Percentiles rank a stretch among this genome's conserved stretches.
phyloP scores from a whole-genome alignment of 1,140 invertebrate species.

The Lamellibrachia luymesi region DNA sequence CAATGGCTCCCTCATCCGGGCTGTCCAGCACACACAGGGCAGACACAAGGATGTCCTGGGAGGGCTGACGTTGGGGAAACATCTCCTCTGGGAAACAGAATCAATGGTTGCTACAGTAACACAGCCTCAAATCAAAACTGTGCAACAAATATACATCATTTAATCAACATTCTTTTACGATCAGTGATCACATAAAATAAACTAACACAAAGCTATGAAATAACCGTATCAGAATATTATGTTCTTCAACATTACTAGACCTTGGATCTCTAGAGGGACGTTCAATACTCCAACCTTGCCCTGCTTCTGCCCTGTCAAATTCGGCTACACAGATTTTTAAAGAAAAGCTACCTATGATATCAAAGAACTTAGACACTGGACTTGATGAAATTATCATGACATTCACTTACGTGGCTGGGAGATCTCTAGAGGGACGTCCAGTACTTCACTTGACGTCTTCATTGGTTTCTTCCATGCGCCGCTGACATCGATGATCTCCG shows the following conservation, averaged over 20 bases:
- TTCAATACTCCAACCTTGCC: too few species aligned
- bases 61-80: constrained; percentile 36
- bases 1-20: not conserved
- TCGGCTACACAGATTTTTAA: too few species aligned
- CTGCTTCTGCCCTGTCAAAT: too few species aligned
- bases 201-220: too few species aligned
- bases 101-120: not conserved
- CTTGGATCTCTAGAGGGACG: too few species aligned
- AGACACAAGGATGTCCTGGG: constrained; percentile 47
- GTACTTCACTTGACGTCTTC: not conserved
- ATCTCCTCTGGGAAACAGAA: not conserved
- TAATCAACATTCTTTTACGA: not conserved
- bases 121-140: not conserved
- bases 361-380: not conserved
- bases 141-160: not conserved
- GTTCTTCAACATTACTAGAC: too few species aligned
- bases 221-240: too few species aligned
- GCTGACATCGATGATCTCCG: constrained; percentile 16
- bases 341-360: not conserved
- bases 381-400: not conserved
- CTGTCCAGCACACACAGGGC: constrained; percentile 45
- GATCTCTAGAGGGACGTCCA: constrained; percentile 9
- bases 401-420: not conserved
- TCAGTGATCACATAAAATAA: too few species aligned
- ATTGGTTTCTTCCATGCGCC: constrained; percentile 17